Conservation (phyloP, 2,113 vertebrate genomes). For the Pantherophis guttatus region DNA sequence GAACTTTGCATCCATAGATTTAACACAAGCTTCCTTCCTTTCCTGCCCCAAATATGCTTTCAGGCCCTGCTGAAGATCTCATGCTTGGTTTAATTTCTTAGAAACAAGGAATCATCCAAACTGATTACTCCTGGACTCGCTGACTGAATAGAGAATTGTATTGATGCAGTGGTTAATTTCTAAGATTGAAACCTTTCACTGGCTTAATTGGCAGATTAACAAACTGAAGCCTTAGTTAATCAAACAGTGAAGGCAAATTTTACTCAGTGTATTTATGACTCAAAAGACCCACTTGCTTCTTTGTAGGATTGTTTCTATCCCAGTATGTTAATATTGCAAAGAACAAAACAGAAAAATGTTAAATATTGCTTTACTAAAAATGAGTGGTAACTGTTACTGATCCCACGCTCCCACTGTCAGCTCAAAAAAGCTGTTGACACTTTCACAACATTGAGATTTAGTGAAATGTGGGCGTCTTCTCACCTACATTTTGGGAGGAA, state of each 20-base stretch:
- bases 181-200: neutral
- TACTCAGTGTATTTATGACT: neutral
- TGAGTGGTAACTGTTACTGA: neutral
- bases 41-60: neutral
- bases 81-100: neutral
- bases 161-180: neutral
- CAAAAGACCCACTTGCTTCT: neutral
- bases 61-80: neutral
- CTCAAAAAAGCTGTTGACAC: neutral
- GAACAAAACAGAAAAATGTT: neutral
- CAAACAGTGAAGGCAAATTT: neutral
- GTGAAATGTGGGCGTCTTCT: neutral
- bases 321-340: neutral
- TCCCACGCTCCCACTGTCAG: neutral
- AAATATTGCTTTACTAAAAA: neutral
- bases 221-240: neutral
- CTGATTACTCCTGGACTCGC: neutral
- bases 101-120: neutral
- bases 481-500: neutral
- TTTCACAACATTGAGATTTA: neutral
- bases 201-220: neutral
- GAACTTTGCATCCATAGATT: neutral
- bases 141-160: neutral
- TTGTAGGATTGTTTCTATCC: neutral
- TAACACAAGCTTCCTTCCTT: neutral